phyloP scores from a whole-genome alignment of 2,888 invertebrate species.

The Thymelicus lineola region DNA sequence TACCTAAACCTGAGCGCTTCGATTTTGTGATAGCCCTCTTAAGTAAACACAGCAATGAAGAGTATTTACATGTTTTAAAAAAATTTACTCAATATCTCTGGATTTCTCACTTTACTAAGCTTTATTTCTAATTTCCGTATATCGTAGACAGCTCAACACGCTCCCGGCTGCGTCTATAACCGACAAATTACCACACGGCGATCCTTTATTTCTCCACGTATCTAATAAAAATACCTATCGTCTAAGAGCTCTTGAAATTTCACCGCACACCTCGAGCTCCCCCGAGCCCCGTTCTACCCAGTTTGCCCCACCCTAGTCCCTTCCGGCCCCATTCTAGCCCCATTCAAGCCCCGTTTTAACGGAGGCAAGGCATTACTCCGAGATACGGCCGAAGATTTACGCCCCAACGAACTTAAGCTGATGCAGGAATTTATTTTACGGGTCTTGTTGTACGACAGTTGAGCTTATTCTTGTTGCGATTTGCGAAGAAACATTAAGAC shows the following conservation, averaged over 20 bases:
- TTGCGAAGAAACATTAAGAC: neutral
- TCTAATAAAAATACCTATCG: slow-evolving; percentile 65
- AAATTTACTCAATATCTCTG: too few species aligned
- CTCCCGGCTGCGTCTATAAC: slow-evolving; percentile 16
- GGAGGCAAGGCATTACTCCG: slow-evolving; percentile 60
- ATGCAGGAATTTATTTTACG: slow-evolving; percentile 45
- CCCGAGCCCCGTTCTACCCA: slow-evolving; percentile 44
- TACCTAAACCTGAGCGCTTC: too few species aligned
- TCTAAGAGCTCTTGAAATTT: slow-evolving; percentile 70
- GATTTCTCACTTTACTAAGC: too few species aligned
- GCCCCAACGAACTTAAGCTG: slow-evolving; percentile 49
- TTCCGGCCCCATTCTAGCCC: slow-evolving; percentile 16
- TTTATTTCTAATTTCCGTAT: too few species aligned
- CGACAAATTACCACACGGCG: slow-evolving; percentile 40
- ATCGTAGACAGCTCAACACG: neutral
- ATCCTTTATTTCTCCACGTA: slow-evolving; percentile 47
- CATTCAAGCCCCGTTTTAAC: slow-evolving; percentile 46
- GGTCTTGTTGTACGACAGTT: slow-evolving; percentile 30
- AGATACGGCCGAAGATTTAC: slow-evolving; percentile 57
- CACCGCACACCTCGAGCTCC: slow-evolving; percentile 46
- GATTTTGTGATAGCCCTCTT: too few species aligned
- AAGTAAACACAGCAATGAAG: too few species aligned
- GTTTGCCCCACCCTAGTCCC: slow-evolving; percentile 21
- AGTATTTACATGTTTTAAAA: too few species aligned
- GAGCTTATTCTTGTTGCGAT: neutral